phyloP scores from a whole-genome alignment of 2,797 vertebrate species.

The Thaleichthys pacificus region DNA sequence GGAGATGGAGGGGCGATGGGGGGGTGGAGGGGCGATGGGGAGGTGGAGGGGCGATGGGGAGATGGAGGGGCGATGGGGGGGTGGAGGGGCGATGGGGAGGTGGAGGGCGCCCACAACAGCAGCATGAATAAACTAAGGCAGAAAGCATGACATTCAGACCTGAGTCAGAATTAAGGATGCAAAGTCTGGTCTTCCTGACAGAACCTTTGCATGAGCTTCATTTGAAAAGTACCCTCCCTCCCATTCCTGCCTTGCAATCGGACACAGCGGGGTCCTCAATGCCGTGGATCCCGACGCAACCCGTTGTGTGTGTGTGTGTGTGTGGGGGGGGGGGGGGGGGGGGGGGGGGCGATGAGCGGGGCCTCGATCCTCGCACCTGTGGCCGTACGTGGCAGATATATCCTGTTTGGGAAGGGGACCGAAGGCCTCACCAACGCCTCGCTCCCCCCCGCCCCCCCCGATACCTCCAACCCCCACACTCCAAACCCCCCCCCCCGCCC shows the following conservation, averaged over 20 bases:
- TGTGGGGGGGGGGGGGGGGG: not conserved
- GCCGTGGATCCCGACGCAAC: not conserved
- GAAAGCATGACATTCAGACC: too few relatives aligned
- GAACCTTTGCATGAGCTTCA: too few relatives aligned
- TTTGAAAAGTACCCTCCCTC: not conserved
- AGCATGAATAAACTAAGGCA: too few relatives aligned
- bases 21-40: too few relatives aligned
- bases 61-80: too few relatives aligned
- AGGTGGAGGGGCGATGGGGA: too few relatives aligned
- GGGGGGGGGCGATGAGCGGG: constrained; percentile 7
- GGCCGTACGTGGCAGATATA: constrained; percentile 52
- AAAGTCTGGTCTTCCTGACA: too few relatives aligned
- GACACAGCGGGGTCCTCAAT: constrained; percentile 30
- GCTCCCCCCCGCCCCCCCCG: constrained; percentile 15
- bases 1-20: too few relatives aligned
- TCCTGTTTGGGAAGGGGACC: constrained; percentile 69
- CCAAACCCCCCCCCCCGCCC: not conserved
- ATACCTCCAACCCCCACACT: constrained; percentile 8
- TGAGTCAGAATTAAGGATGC: too few relatives aligned
- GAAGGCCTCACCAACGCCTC: constrained; percentile 33
- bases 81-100: too few relatives aligned
- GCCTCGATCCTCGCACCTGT: constrained; percentile 64
- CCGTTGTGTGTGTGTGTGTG: constrained; percentile 10
- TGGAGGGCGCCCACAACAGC: too few relatives aligned
- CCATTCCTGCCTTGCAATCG: constrained; percentile 11